phyloP scores from a whole-genome alignment of 2,888 invertebrate species.

The Girardia tigrina region DNA sequence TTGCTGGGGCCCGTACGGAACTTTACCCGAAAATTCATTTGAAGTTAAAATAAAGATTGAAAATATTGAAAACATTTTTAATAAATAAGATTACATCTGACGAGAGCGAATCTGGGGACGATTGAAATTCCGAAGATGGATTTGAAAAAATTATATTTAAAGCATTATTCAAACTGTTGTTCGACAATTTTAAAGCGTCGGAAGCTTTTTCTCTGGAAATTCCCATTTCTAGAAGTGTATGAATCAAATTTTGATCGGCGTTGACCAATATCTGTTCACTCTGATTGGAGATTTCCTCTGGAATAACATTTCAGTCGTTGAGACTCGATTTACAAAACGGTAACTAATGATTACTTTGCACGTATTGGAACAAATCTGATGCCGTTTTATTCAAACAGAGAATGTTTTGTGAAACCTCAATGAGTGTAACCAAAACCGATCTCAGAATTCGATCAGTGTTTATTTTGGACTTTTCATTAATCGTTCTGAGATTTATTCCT shows the following conservation, averaged over 20 bases:
- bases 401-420: neutral
- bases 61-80: too few relatives aligned
- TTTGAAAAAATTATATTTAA: neutral
- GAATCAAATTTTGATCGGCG: neutral
- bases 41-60: too few relatives aligned
- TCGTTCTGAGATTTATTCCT: neutral
- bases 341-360: neutral
- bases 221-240: neutral
- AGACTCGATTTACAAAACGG: too few relatives aligned
- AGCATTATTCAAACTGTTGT: neutral
- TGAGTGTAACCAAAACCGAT: conserved; percentile 3
- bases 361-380: neutral
- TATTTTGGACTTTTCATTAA: conserved; percentile 7
- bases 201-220: neutral
- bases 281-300: neutral
- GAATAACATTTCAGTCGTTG: too few relatives aligned
- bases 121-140: neutral
- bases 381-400: conserved; percentile 2
- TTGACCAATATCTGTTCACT: neutral
- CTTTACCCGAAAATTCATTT: too few relatives aligned
- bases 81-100: too few relatives aligned
- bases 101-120: too few relatives aligned
- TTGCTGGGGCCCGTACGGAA: too few relatives aligned
- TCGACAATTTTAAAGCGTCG: neutral
- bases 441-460: neutral